Evolutionary conservation across 2,113 vertebrate species (phyloP).

Genomic region (Neodon shergylaensis): DNA sequence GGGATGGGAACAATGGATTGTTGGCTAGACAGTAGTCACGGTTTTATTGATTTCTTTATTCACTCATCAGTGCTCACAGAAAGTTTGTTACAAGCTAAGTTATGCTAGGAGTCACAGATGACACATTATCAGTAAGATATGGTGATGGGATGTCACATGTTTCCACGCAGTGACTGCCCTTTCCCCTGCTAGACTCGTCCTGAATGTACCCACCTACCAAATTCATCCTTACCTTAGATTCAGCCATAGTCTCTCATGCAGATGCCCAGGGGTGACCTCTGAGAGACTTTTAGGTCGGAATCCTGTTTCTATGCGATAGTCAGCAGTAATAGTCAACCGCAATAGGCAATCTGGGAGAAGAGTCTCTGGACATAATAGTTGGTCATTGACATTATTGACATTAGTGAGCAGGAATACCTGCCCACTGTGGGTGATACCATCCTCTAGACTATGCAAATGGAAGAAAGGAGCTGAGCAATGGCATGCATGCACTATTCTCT

Average conservation of each 20-base stretch:
- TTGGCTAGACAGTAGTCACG: background rate
- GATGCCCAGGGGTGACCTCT: background rate
- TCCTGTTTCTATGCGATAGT: background rate
- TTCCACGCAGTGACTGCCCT: background rate
- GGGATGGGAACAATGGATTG: background rate
- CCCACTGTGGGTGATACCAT: background rate
- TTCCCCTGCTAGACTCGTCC: background rate
- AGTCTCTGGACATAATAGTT: background rate
- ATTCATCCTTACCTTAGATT: background rate
- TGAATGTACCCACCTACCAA: background rate
- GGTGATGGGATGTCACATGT: rapidly evolving
- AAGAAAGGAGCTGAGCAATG: too few species aligned
- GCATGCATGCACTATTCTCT: too few species aligned
- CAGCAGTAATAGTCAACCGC: too few species aligned
- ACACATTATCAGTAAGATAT: background rate
- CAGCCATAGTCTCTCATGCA: background rate
- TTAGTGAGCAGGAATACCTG: background rate
- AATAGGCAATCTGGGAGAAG: background rate
- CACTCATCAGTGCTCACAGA: background rate
- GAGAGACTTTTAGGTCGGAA: background rate
- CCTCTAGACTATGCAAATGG: background rate
- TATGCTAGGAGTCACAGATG: background rate
- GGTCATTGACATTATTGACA: background rate
- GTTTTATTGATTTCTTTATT: background rate
- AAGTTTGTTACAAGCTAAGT: background rate